These are phyloP conservation scores for Triops longicaudatus DNA, from an alignment of 1,140 invertebrate genomes.

Conservation along the genomic window DNA sequence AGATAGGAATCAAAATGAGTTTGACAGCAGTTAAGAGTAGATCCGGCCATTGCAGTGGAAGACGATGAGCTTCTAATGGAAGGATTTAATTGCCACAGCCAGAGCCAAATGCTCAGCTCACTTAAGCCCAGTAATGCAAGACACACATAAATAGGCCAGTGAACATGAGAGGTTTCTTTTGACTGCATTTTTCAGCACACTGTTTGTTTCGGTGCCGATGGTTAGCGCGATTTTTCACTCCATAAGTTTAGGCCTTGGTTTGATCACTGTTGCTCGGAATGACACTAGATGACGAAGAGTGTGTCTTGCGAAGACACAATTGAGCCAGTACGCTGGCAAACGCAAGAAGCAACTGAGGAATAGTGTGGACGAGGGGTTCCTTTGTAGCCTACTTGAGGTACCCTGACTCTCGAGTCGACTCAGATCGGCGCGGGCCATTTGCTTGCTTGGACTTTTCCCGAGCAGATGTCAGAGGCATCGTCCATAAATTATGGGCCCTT, in stretches of 20 bases:
- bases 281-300: neutral
- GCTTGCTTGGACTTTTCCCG: neutral
- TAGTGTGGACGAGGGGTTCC: neutral
- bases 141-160: neutral
- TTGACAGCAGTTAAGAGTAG: neutral
- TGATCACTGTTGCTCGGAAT: neutral
- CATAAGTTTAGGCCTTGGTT: neutral
- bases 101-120: slow-evolving; percentile 1
- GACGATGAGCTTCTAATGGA: neutral
- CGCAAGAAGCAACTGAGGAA: neutral
- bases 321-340: neutral
- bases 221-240: neutral
- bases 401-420: neutral
- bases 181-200: neutral
- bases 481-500: slow-evolving; percentile 3
- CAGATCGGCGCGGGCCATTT: neutral
- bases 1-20: neutral
- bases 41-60: neutral
- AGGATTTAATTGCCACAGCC: slow-evolving; percentile 5
- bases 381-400: neutral
- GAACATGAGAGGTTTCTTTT: neutral
- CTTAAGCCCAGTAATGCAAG: neutral
- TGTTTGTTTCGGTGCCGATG: neutral
- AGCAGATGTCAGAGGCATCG: slow-evolving; percentile 1
- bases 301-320: neutral